A percentile compares a stretch with the other conserved stretches of the same genome.
These are phyloP conservation scores for Nephrotoma guestfalica DNA, from an alignment of 2,888 invertebrate species.

Conservation along the genomic window DNA sequence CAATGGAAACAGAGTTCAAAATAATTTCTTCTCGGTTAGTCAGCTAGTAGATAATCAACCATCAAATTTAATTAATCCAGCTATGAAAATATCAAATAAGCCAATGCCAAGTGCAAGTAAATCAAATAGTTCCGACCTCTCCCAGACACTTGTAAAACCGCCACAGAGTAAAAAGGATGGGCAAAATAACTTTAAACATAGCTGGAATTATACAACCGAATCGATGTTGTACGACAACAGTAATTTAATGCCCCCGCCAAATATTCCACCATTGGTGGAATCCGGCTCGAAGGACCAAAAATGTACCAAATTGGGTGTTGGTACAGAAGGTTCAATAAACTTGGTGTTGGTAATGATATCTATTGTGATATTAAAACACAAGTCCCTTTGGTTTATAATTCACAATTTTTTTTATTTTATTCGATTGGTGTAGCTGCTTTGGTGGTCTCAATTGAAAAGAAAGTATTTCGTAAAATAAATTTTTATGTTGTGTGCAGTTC, in stretches of 20 bases:
- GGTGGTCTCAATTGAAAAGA: too few species aligned
- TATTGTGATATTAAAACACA: too few species aligned
- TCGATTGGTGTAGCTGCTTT: too few species aligned
- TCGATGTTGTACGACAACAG: not conserved
- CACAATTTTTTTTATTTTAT: too few species aligned
- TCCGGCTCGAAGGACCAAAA: too few species aligned
- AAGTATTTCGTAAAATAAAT: too few species aligned
- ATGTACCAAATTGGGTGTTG: too few species aligned
- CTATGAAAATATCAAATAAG: conserved; percentile 1
- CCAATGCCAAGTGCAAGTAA: not conserved
- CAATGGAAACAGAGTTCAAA: conserved; percentile 1
- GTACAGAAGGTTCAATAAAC: too few species aligned
- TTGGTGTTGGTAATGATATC: too few species aligned
- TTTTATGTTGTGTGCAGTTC: too few species aligned
- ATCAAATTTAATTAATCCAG: conserved; percentile 14
- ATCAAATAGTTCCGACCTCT: not conserved
- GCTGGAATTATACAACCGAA: not conserved
- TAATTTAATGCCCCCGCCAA: not conserved
- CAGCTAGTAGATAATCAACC: conserved; percentile 37
- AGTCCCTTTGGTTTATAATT: too few species aligned
- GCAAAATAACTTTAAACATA: not conserved
- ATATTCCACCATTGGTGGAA: too few species aligned
- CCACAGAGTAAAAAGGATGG: not conserved
- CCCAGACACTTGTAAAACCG: not conserved
- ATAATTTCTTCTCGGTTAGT: conserved; percentile 44